Base-by-base conservation (phyloP, 1,140 invertebrate genomes). In the Drosophila chauvacae region DNA sequence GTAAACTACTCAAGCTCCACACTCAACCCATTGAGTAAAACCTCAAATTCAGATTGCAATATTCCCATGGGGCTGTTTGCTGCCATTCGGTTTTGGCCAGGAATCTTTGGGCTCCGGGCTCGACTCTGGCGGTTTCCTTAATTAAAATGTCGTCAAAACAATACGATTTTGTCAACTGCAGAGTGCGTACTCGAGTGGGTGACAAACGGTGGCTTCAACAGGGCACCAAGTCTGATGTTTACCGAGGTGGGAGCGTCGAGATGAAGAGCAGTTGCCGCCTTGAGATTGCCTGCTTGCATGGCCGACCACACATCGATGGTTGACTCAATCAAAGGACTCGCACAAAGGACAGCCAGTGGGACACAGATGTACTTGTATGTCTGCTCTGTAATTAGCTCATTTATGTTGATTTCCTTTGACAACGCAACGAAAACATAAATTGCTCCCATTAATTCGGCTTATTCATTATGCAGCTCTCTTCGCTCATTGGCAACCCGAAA, bases 371-470 rank as follows among this genome's bases (percentile, higher is more conserved):
- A 23, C 26, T 39, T 28, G 4, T 42, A 30, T 61, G 58, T 72
- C 65, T 71, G 45, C 48, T 35, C 42, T 73, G 77, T 88, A 88
- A 88, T 88, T 88, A 88, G 85, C 73, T 78, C 85, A 81, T 85
- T 85, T 90, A 85, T 85, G 78, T 76, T 90, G 81, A 88, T 88
- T 88, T 84, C 81, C 85, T 90, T 85, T 85, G 85, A 87, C 80
- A 87, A 69, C 45, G 59, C 69, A 59, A 63, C 65, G 69, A 78
- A 71, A 88, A 47, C 65, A 83, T 79, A 87, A 88, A 88, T 84
- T 81, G 85, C 77, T 69, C 58, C 77, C 77, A 87, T 87, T 88
- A 87, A 87, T 87, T 87, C 65, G 45, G 73, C 55, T 77, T 84
- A 88, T 88, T 80, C 84, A 88, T 88, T 90, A 90, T 80, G 65